phyloP scores from a whole-genome alignment of 2,888 invertebrate species.

The Hypsopygia costalis region DNA sequence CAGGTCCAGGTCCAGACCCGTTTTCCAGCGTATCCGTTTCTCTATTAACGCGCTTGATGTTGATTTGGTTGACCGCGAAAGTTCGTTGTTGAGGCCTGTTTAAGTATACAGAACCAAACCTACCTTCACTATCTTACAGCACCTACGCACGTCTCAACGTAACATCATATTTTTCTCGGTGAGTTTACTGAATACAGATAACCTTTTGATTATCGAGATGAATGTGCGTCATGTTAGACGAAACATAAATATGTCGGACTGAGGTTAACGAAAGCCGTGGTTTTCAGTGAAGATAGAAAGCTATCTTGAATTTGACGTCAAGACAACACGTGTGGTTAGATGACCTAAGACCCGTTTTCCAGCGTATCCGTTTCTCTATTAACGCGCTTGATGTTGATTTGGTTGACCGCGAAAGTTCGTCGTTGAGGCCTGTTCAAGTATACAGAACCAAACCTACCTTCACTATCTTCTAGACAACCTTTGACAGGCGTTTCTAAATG shows the following conservation, averaged over 20 bases:
- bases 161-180: not conserved
- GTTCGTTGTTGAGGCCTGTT: not conserved
- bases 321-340: slow-evolving; percentile 47
- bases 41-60: not conserved
- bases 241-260: slow-evolving; percentile 4
- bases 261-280: slow-evolving; percentile 9
- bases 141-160: too few species aligned
- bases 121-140: too few species aligned
- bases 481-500: too few species aligned
- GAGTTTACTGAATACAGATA: not conserved
- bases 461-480: too few species aligned
- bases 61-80: not conserved
- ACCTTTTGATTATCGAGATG: slow-evolving; percentile 3
- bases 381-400: not conserved
- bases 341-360: slow-evolving; percentile 55
- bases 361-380: not conserved
- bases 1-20: too few species aligned
- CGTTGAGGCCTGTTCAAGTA: not conserved
- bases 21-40: slow-evolving; percentile 20
- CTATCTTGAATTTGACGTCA: slow-evolving; percentile 51
- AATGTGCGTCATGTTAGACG: not conserved
- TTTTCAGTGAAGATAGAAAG: not conserved
- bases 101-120: too few species aligned
- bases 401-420: not conserved
- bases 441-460: too few species aligned